Base-by-base conservation (phyloP, 2,113 vertebrate species). In the Greenwoodochromis staneri region DNA sequence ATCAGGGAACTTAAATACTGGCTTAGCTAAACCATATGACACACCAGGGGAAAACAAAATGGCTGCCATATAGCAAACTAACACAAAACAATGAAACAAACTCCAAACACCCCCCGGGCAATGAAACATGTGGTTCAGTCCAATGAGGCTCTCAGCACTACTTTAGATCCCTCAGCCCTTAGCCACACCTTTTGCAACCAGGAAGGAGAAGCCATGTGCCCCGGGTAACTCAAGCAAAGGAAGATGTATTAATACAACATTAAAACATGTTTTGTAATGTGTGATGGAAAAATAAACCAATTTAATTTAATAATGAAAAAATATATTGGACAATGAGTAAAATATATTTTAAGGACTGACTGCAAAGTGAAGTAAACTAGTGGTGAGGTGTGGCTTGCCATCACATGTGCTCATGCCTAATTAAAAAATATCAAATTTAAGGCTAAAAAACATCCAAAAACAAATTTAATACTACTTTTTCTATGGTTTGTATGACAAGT, bases 381-480 rank as follows among this genome's bases (percentile, higher is more conserved):
- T 4, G 34, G 1, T 66, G 61, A 38, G 3, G 61, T 66, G 34
- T 66, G 61, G 10, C 61, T 38, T 12, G 1, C 31, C 61, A 66
- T 66, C 31, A 38, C 61, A 38, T 0, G 10, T 69, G 71, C 0
- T 29, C 71, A 47, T 0, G 1, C 45, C 40, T 73, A 7, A 47
- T 47, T 73, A 17, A 47, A 73, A 73, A 27, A 27, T 7, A 27
- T 76, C 1, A 71, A 42, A 45, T 42, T 27, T 42, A 27, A 71
- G 1, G 66, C 38, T 45, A 0, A 38, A 66, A 66, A 38, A 38
- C 7, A 38, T 38, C 61, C 42, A 49, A 27, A 76, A 29, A 7
- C 71, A 76, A 31, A 47, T 29, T 49, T 47, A 47, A 47, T 10
- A 1, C 13, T 10, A 16, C 21, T 29, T 76, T 47, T 47, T 76